Percentiles rank a stretch among this genome's conserved stretches.
Conservation (phyloP, 2,888 invertebrate species). For the Tenodera sinensis region DNA sequence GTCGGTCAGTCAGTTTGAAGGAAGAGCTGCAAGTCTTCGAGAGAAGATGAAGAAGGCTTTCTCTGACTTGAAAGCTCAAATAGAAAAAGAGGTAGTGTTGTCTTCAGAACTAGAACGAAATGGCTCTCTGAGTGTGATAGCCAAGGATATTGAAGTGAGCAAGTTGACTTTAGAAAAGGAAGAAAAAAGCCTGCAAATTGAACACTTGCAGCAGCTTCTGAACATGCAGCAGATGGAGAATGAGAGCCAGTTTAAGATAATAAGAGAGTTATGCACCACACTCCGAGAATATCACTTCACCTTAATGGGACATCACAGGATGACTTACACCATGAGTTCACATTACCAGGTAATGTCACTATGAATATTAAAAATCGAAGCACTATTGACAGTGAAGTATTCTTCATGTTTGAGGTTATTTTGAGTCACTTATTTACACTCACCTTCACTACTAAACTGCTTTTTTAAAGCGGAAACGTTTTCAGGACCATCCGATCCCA, state of each 20-base stretch:
- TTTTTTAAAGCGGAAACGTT: too few relatives aligned
- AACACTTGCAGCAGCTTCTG: constrained; percentile 39
- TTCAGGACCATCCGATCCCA: too few relatives aligned
- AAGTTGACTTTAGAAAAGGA: neutral
- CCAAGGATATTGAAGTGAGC: neutral
- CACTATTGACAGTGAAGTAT: too few relatives aligned
- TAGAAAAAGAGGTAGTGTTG: neutral
- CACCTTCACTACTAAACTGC: too few relatives aligned
- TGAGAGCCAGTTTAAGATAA: constrained; percentile 50
- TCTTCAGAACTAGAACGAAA: neutral
- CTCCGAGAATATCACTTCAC: constrained; percentile 57
- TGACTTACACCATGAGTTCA: constrained; percentile 53
- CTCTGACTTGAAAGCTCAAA: neutral
- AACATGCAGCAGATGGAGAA: constrained; percentile 52
- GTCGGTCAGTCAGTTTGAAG: neutral
- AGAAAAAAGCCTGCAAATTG: neutral
- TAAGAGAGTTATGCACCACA: constrained; percentile 52
- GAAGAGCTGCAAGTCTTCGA: neutral
- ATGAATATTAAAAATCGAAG: too few relatives aligned
- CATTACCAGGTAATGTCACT: constrained; percentile 58
- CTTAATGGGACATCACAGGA: constrained; percentile 56
- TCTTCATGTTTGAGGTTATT: too few relatives aligned
- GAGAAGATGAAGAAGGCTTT: neutral
- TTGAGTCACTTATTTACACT: too few relatives aligned
- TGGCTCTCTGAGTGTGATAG: neutral